Conservation (phyloP, 2,888 invertebrate species). For the Mythimna albipuncta region DNA sequence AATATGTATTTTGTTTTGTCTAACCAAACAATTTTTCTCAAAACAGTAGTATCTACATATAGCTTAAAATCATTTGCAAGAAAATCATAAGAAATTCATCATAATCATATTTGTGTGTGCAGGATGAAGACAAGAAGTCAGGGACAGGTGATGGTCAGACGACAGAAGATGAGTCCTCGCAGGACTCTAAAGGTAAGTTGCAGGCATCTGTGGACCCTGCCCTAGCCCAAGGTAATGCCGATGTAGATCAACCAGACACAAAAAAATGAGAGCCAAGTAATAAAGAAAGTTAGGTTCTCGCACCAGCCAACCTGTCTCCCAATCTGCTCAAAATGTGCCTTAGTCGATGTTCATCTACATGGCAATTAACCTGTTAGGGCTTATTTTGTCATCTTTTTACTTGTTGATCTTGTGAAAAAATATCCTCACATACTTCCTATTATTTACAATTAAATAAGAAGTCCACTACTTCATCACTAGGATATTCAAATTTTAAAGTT, state of each 20-base stretch:
- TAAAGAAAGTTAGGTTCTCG: constrained; percentile 77
- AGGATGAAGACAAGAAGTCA: constrained; percentile 90
- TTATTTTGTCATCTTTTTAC: constrained; percentile 48
- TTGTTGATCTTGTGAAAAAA: constrained; percentile 18
- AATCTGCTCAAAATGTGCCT: constrained; percentile 67
- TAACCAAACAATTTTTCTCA: background rate
- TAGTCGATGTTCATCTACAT: constrained; percentile 83
- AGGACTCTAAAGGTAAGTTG: constrained; percentile 90
- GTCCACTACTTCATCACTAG: no score
- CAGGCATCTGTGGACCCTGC: constrained; percentile 64
- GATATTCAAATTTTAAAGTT: no score
- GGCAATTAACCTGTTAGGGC: constrained; percentile 82
- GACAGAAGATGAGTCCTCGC: constrained; percentile 89
- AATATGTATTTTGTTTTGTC: background rate
- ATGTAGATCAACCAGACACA: constrained; percentile 84
- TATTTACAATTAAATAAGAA: no score
- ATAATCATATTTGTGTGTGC: constrained; percentile 44
- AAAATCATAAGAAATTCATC: background rate
- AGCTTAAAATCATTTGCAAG: background rate
- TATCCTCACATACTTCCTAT: no score
- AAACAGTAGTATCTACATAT: background rate
- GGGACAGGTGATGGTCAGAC: constrained; percentile 86
- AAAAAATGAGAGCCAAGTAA: constrained; percentile 67
- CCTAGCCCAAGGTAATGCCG: constrained; percentile 83
- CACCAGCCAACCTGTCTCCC: constrained; percentile 39